Conservation (phyloP, 1,140 invertebrate species). For the Nixonia krombeini region DNA sequence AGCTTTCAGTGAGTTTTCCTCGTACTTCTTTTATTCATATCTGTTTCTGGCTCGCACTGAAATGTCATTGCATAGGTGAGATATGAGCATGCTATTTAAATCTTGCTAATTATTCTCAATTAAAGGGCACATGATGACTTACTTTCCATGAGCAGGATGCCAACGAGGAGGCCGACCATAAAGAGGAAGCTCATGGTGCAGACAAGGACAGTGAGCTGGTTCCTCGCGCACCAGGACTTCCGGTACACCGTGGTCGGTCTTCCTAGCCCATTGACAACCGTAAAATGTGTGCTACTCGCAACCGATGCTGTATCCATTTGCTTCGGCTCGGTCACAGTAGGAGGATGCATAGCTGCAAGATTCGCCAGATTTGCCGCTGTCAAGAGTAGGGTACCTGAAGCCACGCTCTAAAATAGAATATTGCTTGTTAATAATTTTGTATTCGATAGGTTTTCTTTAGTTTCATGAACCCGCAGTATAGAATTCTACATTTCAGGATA, state of each 20-base stretch:
- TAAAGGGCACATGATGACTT: too few relatives aligned
- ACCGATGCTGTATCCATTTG: conserved; percentile 79
- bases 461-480: too few relatives aligned
- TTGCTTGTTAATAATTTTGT: too few relatives aligned
- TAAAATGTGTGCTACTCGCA: conserved; percentile 88
- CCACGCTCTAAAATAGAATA: conserved; percentile 78
- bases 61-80: conserved; percentile 53
- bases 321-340: conserved; percentile 64
- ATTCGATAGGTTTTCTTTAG: too few relatives aligned
- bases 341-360: conserved; percentile 77
- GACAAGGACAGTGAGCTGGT: conserved; percentile 84
- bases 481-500: too few relatives aligned
- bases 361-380: conserved; percentile 82
- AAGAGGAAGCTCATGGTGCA: conserved; percentile 84
- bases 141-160: conserved; percentile 76
- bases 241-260: conserved; percentile 72
- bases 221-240: conserved; percentile 81
- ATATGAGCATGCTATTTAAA: too few relatives aligned
- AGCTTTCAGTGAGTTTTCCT: too few relatives aligned
- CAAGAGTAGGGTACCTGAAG: conserved; percentile 82
- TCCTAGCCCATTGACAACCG: conserved; percentile 84
- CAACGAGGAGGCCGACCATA: conserved; percentile 81
- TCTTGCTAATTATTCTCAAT: too few relatives aligned
- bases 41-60: conserved; percentile 75
- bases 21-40: conserved; percentile 52